Conservation (phyloP, 2,888 invertebrate genomes). For the Heliconius sara region DNA sequence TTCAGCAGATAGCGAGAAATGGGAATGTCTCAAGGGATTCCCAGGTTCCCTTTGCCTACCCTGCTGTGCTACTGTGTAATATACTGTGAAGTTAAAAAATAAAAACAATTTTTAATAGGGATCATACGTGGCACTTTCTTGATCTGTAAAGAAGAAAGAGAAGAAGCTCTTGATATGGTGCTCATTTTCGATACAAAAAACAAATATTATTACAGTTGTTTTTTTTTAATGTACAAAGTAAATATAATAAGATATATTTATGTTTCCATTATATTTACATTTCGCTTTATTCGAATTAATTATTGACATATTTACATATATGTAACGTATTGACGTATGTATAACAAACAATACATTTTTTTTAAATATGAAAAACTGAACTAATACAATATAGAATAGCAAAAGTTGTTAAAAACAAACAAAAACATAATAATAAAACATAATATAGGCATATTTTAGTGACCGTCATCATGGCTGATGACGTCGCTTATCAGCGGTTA, state of each 20-base stretch:
- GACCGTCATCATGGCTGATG: constrained; percentile 58
- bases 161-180: neutral
- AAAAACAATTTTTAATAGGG: no score
- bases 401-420: neutral
- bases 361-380: neutral
- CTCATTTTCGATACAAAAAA: neutral
- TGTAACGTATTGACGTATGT: neutral
- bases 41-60: no score
- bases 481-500: constrained; percentile 78
- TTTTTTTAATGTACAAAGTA: neutral
- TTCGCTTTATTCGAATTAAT: neutral
- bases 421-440: neutral
- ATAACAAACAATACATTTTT: neutral
- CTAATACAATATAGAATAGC: neutral
- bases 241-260: neutral
- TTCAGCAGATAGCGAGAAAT: no score
- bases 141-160: neutral
- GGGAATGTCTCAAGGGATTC: no score
- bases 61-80: no score
- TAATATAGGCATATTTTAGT: constrained; percentile 50
- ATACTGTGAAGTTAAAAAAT: no score
- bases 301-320: neutral
- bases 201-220: neutral
- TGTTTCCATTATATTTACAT: neutral
- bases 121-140: neutral